A percentile compares a stretch with the other conserved stretches of the same genome.
phyloP scores from a whole-genome alignment of 2,888 invertebrate species.

The Arge pagana region DNA sequence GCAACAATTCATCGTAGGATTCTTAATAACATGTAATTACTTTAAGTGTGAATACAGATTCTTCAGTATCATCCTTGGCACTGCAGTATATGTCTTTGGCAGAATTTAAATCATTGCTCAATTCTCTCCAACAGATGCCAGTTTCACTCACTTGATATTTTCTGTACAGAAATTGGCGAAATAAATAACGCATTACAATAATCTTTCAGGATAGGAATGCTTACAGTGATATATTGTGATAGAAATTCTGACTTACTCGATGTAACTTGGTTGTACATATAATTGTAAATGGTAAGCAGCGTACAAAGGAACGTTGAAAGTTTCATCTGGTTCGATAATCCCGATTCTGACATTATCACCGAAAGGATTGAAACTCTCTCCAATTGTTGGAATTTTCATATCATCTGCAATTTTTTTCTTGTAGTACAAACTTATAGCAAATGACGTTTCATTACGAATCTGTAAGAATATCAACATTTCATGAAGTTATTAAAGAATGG shows the following conservation, averaged over 20 bases:
- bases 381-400: slow-evolving; percentile 66
- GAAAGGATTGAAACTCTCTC: slow-evolving; percentile 75
- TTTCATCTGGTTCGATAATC: slow-evolving; percentile 74
- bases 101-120: slow-evolving; percentile 69
- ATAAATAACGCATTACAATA: slow-evolving; percentile 4
- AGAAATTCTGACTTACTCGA: slow-evolving; percentile 65
- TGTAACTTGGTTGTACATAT: slow-evolving; percentile 73
- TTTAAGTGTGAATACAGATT: slow-evolving; percentile 70
- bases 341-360: slow-evolving; percentile 74
- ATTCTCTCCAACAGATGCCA: slow-evolving; percentile 82
- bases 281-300: slow-evolving; percentile 82
- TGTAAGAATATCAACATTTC: slow-evolving; percentile 47
- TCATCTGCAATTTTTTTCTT: slow-evolving; percentile 73
- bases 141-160: slow-evolving; percentile 73
- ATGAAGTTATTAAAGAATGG: slow-evolving; percentile 3
- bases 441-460: slow-evolving; percentile 78
- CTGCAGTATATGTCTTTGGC: slow-evolving; percentile 72
- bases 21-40: too few species aligned
- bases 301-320: slow-evolving; percentile 76
- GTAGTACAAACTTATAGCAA: slow-evolving; percentile 75
- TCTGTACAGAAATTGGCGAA: slow-evolving; percentile 54
- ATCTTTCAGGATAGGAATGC: not conserved
- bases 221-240: not conserved
- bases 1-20: not conserved
- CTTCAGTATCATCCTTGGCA: slow-evolving; percentile 64